Conservation (phyloP, 1,140 invertebrate species). For the Drosophila sp. region DNA sequence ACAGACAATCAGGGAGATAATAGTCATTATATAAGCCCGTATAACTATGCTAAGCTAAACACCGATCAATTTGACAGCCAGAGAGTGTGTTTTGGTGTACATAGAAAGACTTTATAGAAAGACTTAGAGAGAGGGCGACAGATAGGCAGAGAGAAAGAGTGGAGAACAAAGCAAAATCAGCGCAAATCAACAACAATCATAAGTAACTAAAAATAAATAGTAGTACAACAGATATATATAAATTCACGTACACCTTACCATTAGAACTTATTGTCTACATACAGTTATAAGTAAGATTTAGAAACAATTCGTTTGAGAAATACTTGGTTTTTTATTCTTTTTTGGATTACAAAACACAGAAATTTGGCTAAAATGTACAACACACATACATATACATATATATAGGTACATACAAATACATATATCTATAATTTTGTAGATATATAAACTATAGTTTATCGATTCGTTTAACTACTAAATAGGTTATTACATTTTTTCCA, state of each 20-base stretch:
- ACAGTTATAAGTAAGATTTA: slow-evolving; percentile 28
- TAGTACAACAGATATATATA: slow-evolving; percentile 32
- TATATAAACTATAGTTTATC: slow-evolving; percentile 58
- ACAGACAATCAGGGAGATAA: slow-evolving; percentile 28
- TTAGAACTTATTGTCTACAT: slow-evolving; percentile 42
- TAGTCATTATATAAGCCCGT: slow-evolving; percentile 19
- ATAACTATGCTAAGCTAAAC: slow-evolving; percentile 43
- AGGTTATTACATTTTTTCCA: slow-evolving; percentile 61
- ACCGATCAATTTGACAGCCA: slow-evolving; percentile 33
- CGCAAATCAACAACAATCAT: slow-evolving; percentile 54
- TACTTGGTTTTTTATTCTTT: slow-evolving; percentile 59
- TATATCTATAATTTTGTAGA: background rate
- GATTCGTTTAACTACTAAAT: slow-evolving; percentile 62
- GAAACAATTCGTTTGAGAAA: slow-evolving; percentile 49
- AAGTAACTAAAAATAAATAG: slow-evolving; percentile 20
- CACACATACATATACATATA: slow-evolving; percentile 71
- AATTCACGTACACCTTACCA: slow-evolving; percentile 58
- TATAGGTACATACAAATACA: slow-evolving; percentile 23
- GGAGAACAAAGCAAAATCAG: slow-evolving; percentile 33
- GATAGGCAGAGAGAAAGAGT: slow-evolving; percentile 25
- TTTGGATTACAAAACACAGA: slow-evolving; percentile 73
- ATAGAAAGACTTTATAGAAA: slow-evolving; percentile 5
- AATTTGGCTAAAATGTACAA: slow-evolving; percentile 78
- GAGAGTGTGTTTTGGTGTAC: slow-evolving; percentile 19
- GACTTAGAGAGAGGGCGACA: slow-evolving; percentile 25